Conservation (phyloP, 2,113 vertebrate genomes). For the Paralichthys olivaceus region DNA sequence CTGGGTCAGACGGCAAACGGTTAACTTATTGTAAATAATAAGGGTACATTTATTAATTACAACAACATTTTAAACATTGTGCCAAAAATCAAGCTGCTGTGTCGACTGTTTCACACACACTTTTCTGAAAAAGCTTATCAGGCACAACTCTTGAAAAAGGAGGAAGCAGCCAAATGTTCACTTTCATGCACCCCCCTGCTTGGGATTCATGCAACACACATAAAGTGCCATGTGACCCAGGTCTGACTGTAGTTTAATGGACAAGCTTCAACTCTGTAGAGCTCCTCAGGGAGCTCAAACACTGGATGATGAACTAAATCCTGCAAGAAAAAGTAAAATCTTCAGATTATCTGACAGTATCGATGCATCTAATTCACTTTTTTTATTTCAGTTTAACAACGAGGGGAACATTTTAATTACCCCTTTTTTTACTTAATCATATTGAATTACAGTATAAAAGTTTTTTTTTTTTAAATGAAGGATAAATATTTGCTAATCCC, state of each 20-base stretch:
- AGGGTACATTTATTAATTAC: neutral
- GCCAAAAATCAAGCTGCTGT: neutral
- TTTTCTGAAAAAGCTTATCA: too few species aligned
- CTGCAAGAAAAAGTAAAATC: neutral
- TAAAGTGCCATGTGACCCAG: slow-evolving; percentile 23
- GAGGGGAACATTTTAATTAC: too few species aligned
- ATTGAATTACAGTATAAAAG: too few species aligned
- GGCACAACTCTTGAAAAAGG: too few species aligned
- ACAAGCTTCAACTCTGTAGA: slow-evolving; percentile 5
- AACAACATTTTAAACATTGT: neutral
- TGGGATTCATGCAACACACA: too few species aligned
- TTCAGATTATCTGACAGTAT: too few species aligned
- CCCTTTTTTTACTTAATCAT: neutral
- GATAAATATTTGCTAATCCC: neutral
- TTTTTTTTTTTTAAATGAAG: neutral
- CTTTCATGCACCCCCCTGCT: too few species aligned
- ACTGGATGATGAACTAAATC: neutral
- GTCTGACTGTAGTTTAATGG: neutral
- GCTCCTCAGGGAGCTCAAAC: slow-evolving; percentile 23
- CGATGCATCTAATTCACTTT: too few species aligned
- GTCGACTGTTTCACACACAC: too few species aligned
- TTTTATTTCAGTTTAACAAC: too few species aligned
- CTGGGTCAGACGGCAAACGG: slow-evolving; percentile 30
- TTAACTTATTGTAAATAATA: neutral
- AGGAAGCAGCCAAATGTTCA: too few species aligned